Percentiles rank a stretch among this genome's conserved stretches.
Conservation (phyloP, 2,113 vertebrate genomes). For the Chaetorhynchus papuensis region DNA sequence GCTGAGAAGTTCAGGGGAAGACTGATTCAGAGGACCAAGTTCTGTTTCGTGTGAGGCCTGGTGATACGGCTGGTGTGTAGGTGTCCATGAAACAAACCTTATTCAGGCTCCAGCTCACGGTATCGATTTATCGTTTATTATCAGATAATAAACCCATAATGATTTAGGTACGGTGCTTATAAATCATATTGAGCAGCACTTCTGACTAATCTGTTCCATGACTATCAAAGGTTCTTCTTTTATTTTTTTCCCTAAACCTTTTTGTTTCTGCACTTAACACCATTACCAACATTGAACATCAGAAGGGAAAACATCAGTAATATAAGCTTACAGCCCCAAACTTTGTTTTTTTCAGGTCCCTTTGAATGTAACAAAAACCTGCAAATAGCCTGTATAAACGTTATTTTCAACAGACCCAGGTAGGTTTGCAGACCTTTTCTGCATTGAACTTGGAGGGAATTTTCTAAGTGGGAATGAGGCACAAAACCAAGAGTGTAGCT, state of each 20-base stretch:
- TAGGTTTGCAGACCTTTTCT: background rate
- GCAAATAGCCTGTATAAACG: background rate
- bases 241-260: background rate
- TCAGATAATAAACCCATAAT: background rate
- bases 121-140: background rate
- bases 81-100: background rate
- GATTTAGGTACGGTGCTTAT: background rate
- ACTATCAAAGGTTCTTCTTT: background rate
- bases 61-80: background rate
- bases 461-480: background rate
- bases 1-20: background rate
- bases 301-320: background rate
- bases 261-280: background rate
- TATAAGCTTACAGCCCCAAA: background rate
- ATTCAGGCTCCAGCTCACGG: background rate
- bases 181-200: background rate
- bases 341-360: background rate
- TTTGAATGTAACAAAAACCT: background rate
- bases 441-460: background rate
- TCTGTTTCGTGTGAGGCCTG: background rate
- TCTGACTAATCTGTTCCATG: slow-evolving; percentile 53
- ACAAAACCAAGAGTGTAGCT: background rate
- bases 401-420: background rate
- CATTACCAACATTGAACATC: rapidly evolving
- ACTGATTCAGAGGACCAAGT: background rate